phyloP scores from a whole-genome alignment of 1,140 invertebrate genomes.

The Cyrtorhinus lividipennis region DNA sequence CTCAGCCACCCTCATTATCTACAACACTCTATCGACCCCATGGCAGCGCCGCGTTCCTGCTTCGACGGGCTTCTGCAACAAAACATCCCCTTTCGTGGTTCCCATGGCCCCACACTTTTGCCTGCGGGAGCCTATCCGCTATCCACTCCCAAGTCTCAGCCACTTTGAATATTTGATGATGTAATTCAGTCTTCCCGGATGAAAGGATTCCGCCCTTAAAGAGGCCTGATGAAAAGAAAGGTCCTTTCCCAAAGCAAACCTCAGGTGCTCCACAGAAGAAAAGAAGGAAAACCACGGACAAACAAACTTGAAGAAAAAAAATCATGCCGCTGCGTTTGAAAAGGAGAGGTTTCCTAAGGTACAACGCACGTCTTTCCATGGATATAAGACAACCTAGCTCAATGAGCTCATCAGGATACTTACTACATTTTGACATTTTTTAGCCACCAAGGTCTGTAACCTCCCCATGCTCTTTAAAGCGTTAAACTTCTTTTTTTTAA shows the following conservation, averaged over 20 bases:
- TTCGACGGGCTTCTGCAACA: not conserved
- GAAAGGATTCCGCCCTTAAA: not conserved
- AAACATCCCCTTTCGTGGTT: not conserved
- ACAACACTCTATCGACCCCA: slow-evolving; percentile 16
- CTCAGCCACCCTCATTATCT: slow-evolving; percentile 14
- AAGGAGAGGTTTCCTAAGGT: too few species aligned
- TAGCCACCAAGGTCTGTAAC: too few species aligned
- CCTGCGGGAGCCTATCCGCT: not conserved
- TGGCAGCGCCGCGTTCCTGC: slow-evolving; percentile 3
- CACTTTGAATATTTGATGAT: slow-evolving; percentile 8
- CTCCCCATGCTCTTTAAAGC: too few species aligned
- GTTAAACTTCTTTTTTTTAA: too few species aligned
- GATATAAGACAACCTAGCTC: too few species aligned
- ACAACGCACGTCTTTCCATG: too few species aligned
- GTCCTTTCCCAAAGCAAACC: not conserved
- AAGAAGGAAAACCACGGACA: not conserved
- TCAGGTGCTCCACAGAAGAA: not conserved
- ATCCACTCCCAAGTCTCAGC: not conserved
- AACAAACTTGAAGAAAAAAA: not conserved
- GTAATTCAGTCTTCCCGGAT: not conserved
- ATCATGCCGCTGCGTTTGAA: not conserved
- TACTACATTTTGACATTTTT: too few species aligned
- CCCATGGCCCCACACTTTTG: not conserved
- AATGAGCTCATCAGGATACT: too few species aligned
- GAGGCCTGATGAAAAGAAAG: not conserved